Conservation (phyloP, 1,140 invertebrate species). For the Neodiprion lecontei region DNA sequence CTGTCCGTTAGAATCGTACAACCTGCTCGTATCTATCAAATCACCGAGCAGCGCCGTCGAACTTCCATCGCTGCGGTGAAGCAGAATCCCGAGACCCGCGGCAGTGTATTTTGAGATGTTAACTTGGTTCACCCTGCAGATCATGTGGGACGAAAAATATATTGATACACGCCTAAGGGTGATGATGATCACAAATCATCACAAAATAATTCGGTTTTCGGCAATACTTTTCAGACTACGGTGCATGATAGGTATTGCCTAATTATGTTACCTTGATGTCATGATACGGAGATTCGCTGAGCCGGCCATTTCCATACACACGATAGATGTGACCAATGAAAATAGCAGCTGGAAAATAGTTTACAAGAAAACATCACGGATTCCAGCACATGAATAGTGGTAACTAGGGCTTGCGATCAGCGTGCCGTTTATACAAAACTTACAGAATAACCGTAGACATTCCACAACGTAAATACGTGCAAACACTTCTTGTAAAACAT, state of each 20-base stretch:
- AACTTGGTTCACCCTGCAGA: slow-evolving; percentile 28
- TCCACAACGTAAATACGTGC: slow-evolving; percentile 32
- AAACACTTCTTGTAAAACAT: slow-evolving; percentile 37
- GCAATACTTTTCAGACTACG: neutral
- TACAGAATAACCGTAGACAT: slow-evolving; percentile 32
- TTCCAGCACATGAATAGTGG: neutral
- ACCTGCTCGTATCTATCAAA: slow-evolving; percentile 18
- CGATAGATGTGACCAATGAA: neutral
- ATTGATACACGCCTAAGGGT: neutral
- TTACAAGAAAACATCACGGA: neutral
- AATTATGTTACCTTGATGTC: neutral
- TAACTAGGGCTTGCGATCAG: neutral
- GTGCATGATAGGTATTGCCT: neutral
- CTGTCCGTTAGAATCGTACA: slow-evolving; percentile 17
- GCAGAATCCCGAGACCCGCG: slow-evolving; percentile 25
- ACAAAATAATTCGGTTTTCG: neutral
- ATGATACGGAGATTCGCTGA: neutral
- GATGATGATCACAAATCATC: no score
- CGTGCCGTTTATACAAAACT: slow-evolving; percentile 13
- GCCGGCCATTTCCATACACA: neutral
- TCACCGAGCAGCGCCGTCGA: slow-evolving; percentile 22
- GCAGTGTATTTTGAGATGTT: slow-evolving; percentile 27
- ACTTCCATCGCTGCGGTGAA: slow-evolving; percentile 23
- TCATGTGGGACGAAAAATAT: neutral
- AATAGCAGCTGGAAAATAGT: neutral